A percentile compares a stretch with the other conserved stretches of the same genome.
phyloP scores from a whole-genome alignment of 2,797 vertebrate genomes.

The Oryzias sinensis region DNA sequence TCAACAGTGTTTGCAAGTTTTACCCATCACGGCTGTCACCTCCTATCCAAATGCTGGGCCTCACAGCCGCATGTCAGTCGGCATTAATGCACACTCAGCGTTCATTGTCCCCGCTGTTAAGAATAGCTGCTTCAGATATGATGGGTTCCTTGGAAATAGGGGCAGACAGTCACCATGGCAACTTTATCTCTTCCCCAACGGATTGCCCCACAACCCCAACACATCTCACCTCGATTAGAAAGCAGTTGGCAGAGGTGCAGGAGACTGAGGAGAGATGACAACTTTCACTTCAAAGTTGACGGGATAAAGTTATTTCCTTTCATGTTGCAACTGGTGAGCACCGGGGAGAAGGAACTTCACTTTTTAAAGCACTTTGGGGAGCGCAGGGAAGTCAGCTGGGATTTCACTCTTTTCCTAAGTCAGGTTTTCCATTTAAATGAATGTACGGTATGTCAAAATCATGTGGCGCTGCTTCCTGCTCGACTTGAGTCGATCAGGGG shows the following conservation, averaged over 20 bases:
- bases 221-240: slow-evolving; percentile 7
- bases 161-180: slow-evolving; percentile 53
- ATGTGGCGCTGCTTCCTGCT: slow-evolving; percentile 8
- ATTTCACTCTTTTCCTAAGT: slow-evolving; percentile 50
- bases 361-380: slow-evolving; percentile 51
- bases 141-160: slow-evolving; percentile 38
- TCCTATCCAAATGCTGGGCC: slow-evolving; percentile 36
- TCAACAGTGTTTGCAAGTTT: slow-evolving; percentile 9
- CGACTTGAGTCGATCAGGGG: slow-evolving; percentile 11
- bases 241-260: slow-evolving; percentile 43
- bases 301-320: slow-evolving; percentile 71
- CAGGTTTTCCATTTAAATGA: slow-evolving; percentile 53
- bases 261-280: slow-evolving; percentile 69
- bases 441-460: slow-evolving; percentile 34
- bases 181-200: slow-evolving; percentile 33
- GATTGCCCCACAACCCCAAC: slow-evolving; percentile 10
- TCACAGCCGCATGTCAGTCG: slow-evolving; percentile 57
- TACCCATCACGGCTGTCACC: slow-evolving; percentile 39
- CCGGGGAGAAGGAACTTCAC: slow-evolving; percentile 49
- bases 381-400: slow-evolving; percentile 60
- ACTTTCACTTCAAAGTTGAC: slow-evolving; percentile 74
- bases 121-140: slow-evolving; percentile 35
- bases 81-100: slow-evolving; percentile 55
- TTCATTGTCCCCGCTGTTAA: slow-evolving; percentile 26
- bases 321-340: slow-evolving; percentile 65